phyloP scores from a whole-genome alignment of 2,113 vertebrate genomes.

The Leuciscus idus region DNA sequence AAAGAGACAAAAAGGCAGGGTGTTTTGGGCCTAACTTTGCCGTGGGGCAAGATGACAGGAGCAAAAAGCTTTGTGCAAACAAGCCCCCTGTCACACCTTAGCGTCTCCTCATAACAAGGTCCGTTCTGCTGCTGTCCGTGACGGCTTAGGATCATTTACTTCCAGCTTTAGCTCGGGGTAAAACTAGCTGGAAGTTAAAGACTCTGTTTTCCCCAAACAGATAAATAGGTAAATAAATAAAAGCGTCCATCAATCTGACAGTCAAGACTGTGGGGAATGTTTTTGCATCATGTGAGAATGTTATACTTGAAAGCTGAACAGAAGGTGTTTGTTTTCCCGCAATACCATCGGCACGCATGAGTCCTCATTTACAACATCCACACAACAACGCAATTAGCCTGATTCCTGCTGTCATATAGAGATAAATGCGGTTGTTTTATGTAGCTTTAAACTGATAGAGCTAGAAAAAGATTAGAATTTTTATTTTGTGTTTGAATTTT shows the following conservation, averaged over 20 bases:
- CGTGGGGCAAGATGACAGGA: conserved; percentile 70
- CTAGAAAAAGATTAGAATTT: background rate
- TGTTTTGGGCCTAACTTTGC: conserved; percentile 67
- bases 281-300: conserved; percentile 53
- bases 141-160: conserved; percentile 42
- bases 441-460: background rate
- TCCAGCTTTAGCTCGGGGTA: conserved; percentile 49
- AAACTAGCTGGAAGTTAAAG: conserved; percentile 68
- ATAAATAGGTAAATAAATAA: conserved; percentile 45
- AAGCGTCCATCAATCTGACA: conserved; percentile 58
- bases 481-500: background rate
- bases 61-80: conserved; percentile 72
- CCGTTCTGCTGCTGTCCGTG: conserved; percentile 2
- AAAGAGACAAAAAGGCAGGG: conserved; percentile 55
- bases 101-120: conserved; percentile 16
- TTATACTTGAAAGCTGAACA: conserved; percentile 24
- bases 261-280: conserved; percentile 43
- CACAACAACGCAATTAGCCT: background rate
- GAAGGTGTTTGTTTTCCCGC: conserved; percentile 43
- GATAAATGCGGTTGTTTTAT: background rate
- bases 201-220: conserved; percentile 59
- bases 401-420: conserved; percentile 7
- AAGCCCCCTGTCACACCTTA: conserved; percentile 64
- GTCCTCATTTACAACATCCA: conserved; percentile 4
- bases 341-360: background rate